Conservation (phyloP, 2,888 invertebrate genomes). For the Chironomus tentans region DNA sequence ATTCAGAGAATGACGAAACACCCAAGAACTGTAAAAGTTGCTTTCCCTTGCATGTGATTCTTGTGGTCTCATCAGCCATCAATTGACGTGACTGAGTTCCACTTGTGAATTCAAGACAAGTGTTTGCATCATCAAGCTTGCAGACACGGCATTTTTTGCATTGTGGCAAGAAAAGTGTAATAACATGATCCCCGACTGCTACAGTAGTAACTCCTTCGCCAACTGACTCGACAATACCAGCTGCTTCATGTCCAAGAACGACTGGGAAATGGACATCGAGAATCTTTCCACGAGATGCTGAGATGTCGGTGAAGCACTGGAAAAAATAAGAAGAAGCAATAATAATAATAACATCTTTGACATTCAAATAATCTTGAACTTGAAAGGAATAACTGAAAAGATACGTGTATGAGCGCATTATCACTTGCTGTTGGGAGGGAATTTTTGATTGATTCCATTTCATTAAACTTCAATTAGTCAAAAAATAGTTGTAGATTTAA, state of each 20-base stretch:
- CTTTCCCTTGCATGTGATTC: slow-evolving; percentile 65
- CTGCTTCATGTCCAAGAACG: slow-evolving; percentile 93
- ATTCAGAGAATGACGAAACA: slow-evolving; percentile 90
- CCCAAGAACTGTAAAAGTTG: slow-evolving; percentile 89
- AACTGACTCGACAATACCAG: slow-evolving; percentile 90
- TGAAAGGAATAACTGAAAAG: too few species aligned
- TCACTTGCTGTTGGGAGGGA: too few species aligned
- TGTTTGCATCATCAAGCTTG: slow-evolving; percentile 37
- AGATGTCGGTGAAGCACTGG: neutral
- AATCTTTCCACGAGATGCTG: slow-evolving; percentile 59
- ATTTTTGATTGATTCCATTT: too few species aligned
- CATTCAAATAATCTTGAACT: too few species aligned
- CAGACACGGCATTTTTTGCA: slow-evolving; percentile 96
- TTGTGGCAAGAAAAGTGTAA: slow-evolving; percentile 89
- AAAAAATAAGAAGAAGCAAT: neutral
- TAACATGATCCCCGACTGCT: slow-evolving; percentile 51
- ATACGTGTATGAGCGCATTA: too few species aligned
- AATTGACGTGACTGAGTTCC: slow-evolving; percentile 76
- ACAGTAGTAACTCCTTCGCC: slow-evolving; percentile 85
- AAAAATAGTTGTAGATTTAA: too few species aligned
- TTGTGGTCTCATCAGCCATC: slow-evolving; percentile 84
- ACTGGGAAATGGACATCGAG: slow-evolving; percentile 91
- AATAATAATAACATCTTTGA: too few species aligned
- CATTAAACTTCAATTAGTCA: too few species aligned
- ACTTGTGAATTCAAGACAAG: slow-evolving; percentile 48